These are phyloP conservation scores for Orbicella faveolata DNA, from an alignment of 64 coral and sea anemone species.

Conservation along the genomic window DNA sequence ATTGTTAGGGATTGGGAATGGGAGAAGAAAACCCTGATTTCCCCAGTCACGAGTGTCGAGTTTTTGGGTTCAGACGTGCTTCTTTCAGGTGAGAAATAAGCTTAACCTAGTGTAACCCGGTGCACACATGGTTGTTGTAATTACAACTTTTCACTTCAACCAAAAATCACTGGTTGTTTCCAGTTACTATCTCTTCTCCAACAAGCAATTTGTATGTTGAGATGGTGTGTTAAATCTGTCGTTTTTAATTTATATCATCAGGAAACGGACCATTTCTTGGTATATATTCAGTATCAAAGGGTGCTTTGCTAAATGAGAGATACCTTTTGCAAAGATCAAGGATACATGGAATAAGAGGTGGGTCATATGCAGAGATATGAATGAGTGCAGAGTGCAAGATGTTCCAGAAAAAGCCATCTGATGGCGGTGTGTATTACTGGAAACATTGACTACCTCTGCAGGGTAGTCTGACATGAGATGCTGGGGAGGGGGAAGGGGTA, in stretches of 20 bases:
- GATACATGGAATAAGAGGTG: conserved; percentile 67
- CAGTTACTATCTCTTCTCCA: no score
- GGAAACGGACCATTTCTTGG: conserved; percentile 50
- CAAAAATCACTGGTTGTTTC: no score
- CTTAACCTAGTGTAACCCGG: no score
- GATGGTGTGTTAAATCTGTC: no score
- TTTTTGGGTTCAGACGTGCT: conserved; percentile 12
- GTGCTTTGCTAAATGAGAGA: neutral
- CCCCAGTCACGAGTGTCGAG: conserved; percentile 19
- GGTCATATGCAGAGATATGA: neutral
- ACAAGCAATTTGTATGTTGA: no score
- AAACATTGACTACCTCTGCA: no score
- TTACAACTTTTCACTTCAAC: neutral
- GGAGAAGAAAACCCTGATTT: conserved; percentile 22
- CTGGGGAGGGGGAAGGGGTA: no score
- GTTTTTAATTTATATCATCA: neutral
- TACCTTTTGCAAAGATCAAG: conserved; percentile 42
- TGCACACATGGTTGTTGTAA: no score
- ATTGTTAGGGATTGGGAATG: neutral
- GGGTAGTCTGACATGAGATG: no score
- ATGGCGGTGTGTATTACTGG: no score
- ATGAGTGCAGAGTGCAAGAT: no score
- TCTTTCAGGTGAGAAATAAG: conserved; percentile 43
- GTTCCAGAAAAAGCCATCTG: no score
- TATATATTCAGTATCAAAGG: conserved; percentile 23